Percentiles rank a stretch among this genome's conserved stretches.
These are phyloP conservation scores for Amyelois transitella DNA, from an alignment of 1,140 invertebrate species.

Conservation along the genomic window DNA sequence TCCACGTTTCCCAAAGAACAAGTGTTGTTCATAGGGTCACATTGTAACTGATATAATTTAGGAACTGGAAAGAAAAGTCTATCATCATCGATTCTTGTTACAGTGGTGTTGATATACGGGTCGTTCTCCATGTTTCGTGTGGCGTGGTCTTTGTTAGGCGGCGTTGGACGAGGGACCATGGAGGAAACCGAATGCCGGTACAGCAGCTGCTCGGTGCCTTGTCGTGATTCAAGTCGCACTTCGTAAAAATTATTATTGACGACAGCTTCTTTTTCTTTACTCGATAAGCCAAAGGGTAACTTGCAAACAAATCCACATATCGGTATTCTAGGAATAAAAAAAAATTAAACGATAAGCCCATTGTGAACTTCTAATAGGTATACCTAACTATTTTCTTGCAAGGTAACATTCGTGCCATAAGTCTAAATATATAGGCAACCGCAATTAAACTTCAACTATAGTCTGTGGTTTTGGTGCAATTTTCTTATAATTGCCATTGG, in stretches of 20 bases:
- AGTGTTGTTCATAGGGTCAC: slow-evolving; percentile 34
- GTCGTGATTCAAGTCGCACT: slow-evolving; percentile 66
- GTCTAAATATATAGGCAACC: too few species aligned
- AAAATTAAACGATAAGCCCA: too few species aligned
- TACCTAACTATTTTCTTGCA: too few species aligned
- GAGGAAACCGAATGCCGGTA: slow-evolving; percentile 51
- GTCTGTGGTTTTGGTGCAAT: too few species aligned
- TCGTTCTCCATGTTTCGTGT: slow-evolving; percentile 76
- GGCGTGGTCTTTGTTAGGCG: slow-evolving; percentile 68
- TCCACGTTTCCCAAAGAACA: slow-evolving; percentile 46
- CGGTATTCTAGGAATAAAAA: slow-evolving; percentile 48
- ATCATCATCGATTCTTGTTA: slow-evolving; percentile 74
- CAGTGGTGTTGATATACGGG: slow-evolving; percentile 74
- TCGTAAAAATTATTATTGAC: slow-evolving; percentile 73
- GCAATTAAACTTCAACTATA: too few species aligned
- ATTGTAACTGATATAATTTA: slow-evolving; percentile 53
- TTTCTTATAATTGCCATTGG: too few species aligned
- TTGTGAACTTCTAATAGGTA: too few species aligned
- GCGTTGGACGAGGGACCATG: slow-evolving; percentile 53
- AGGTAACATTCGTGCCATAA: too few species aligned
- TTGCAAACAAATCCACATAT: slow-evolving; percentile 78
- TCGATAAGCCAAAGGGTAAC: slow-evolving; percentile 49
- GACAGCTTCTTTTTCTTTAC: slow-evolving; percentile 68
- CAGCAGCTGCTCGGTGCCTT: slow-evolving; percentile 51
- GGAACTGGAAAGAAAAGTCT: slow-evolving; percentile 78